Base-by-base conservation (phyloP, 2,113 vertebrate species). In the Euleptes europaea region DNA sequence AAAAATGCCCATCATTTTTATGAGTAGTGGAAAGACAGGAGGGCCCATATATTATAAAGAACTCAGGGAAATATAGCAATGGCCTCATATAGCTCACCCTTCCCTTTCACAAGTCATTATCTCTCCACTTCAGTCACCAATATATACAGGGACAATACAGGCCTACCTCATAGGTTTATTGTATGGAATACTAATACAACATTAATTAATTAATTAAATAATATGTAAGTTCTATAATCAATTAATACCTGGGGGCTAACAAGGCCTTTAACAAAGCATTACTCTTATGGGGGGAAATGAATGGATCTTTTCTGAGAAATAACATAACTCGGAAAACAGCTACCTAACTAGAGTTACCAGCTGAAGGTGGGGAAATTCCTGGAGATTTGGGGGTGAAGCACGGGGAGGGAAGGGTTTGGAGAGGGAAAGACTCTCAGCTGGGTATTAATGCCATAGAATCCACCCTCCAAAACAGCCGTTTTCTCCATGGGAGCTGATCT, bases 291-390 rank as follows among this genome's bases (percentile, higher is more conserved):
- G 21, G 75, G 93, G 83, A 60, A 91, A 92, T 40, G 67, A 54
- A 10, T 80, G 10, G 84, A 11, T 6, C 10, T 85, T 38, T 73
- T 13, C 72, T 13, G 75, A 88, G 91, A 93, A 60, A 4, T 77
- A 91, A 79, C 13, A 0, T 3, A 91, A 65, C 80, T 77, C 79
- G 77, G 74, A 89, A 88, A 91, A 71, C 83, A 84, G 33, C 87
- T 75, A 76, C 38, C 73, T 57, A 21, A 44, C 49, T 51, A 51
- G 49, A 14, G 49, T 51, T 51, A 10, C 49, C 49, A 51, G 49
- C 49, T 51, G 2, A 2, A 13, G 49, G 49, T 51, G 2, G 9
- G 49, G 49, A 51, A 51, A 51, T 51, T 51, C 49, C 49, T 51
- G 49, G 49, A 51, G 49, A 11, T 51, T 51, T 51, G 49, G 49